phyloP scores from a whole-genome alignment of 2,113 vertebrate genomes.

The Xyrauchen texanus region DNA sequence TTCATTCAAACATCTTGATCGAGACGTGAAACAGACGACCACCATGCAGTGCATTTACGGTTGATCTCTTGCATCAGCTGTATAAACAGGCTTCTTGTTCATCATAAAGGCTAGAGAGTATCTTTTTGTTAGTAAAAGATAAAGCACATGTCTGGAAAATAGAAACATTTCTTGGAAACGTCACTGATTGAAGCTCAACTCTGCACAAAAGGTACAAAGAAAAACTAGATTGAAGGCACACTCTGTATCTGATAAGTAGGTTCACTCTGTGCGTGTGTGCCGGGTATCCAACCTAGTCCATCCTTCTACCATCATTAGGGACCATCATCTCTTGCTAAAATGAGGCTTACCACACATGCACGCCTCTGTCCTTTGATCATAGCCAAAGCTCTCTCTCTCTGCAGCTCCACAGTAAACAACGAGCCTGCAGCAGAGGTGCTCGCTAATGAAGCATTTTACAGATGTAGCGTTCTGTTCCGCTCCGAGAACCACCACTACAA shows the following conservation, averaged over 20 bases:
- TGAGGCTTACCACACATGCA: constrained; percentile 38
- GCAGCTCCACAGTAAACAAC: constrained; percentile 66
- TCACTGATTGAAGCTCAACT: background rate
- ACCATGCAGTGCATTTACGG: background rate
- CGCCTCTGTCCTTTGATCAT: constrained; percentile 62
- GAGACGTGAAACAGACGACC: background rate
- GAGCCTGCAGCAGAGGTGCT: constrained; percentile 46
- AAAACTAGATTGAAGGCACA: background rate
- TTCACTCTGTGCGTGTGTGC: constrained; percentile 5
- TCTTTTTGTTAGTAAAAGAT: background rate
- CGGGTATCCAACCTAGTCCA: constrained; percentile 13
- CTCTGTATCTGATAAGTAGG: background rate
- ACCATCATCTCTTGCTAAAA: constrained; percentile 33
- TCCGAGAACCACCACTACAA: constrained; percentile 54
- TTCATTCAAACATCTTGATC: background rate
- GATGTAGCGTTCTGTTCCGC: constrained; percentile 54
- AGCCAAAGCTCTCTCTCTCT: constrained; percentile 45
- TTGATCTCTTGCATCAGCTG: background rate
- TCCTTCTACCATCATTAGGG: constrained; percentile 50
- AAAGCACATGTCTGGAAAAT: background rate
- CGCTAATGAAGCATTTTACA: constrained; percentile 70
- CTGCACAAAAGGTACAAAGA: too few species aligned
- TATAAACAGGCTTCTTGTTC: background rate
- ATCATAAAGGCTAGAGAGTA: background rate
- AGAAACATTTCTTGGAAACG: background rate